Conservation (phyloP, 2,113 vertebrate genomes). For the Eira barbara region DNA sequence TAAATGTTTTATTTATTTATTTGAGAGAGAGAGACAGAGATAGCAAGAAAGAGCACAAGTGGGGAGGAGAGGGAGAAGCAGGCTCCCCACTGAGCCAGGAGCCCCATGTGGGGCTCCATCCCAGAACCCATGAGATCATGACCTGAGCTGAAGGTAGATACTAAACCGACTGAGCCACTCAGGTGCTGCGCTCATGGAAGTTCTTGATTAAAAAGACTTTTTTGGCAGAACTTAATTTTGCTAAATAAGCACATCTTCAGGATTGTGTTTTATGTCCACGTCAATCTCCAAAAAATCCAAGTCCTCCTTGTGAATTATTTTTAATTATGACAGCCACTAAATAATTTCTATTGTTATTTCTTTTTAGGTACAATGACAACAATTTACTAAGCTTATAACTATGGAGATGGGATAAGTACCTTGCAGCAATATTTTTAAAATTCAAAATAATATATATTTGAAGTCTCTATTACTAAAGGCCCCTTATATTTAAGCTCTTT, state of each 20-base stretch:
- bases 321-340: background rate
- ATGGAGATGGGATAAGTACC: background rate
- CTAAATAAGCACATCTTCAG: background rate
- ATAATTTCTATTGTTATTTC: background rate
- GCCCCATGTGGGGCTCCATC: too few relatives aligned
- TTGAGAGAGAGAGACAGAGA: too few relatives aligned
- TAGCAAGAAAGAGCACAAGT: too few relatives aligned
- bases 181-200: background rate
- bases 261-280: background rate
- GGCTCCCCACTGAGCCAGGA: too few relatives aligned
- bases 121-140: too few relatives aligned
- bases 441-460: background rate
- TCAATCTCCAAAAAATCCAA: background rate
- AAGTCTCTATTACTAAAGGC: background rate
- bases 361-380: background rate
- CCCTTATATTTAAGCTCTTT: background rate
- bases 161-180: background rate
- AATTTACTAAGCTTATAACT: background rate
- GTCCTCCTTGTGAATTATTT: background rate
- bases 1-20: too few relatives aligned
- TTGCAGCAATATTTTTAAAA: background rate
- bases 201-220: background rate
- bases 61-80: too few relatives aligned
- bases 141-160: background rate
- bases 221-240: background rate